Conservation (phyloP, 2,888 invertebrate species). For the Pseudococcus longispinus region DNA sequence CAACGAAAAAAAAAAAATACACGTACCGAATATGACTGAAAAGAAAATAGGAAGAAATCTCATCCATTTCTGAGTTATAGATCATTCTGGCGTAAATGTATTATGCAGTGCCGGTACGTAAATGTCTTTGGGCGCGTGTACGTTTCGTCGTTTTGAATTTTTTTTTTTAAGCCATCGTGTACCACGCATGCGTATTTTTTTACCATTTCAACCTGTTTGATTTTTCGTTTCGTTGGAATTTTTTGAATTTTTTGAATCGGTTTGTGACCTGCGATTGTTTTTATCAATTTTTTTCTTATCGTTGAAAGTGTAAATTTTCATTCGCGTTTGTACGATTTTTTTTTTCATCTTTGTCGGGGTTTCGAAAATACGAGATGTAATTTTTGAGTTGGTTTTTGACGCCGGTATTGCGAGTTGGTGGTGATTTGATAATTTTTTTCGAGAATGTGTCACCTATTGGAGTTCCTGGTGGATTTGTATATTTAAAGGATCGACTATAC, state of each 20-base stretch:
- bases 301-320: not conserved
- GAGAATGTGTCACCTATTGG: conserved; percentile 10
- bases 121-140: conserved; percentile 50
- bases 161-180: not conserved
- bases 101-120: conserved; percentile 56
- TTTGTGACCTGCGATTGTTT: not conserved
- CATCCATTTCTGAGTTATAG: conserved; percentile 56
- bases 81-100: conserved; percentile 53
- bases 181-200: conserved; percentile 43
- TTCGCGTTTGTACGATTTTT: not conserved
- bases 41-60: conserved; percentile 56
- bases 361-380: not conserved
- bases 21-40: conserved; percentile 54
- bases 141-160: conserved; percentile 32
- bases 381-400: not conserved
- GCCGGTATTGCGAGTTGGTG: not conserved
- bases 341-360: not conserved
- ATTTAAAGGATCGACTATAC: conserved; percentile 1
- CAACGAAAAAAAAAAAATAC: conserved; percentile 5
- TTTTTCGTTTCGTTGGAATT: not conserved
- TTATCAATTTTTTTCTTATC: not conserved
- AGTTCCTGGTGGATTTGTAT: not conserved
- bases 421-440: conserved; percentile 8
- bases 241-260: not conserved
- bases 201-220: not conserved